phyloP scores from a whole-genome alignment of 2,113 vertebrate species.

The Heptranchias perlo region DNA sequence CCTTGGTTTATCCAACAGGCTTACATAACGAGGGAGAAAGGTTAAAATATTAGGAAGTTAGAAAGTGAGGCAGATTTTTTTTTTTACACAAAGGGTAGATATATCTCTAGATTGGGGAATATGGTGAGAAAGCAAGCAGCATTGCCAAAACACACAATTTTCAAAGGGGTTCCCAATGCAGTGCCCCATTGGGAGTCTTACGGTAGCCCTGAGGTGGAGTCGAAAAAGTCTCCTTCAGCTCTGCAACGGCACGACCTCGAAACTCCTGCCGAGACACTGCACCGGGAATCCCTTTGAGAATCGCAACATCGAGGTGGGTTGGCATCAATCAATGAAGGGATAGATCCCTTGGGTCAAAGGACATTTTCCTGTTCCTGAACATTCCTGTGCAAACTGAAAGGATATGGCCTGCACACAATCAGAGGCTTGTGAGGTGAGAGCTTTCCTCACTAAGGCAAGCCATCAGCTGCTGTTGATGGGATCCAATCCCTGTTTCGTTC shows the following conservation, averaged over 20 bases:
- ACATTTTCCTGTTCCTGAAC: background rate
- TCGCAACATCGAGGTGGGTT: background rate
- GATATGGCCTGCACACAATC: background rate
- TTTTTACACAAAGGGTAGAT: background rate
- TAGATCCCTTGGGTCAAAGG: background rate
- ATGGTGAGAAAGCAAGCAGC: background rate
- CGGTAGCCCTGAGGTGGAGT: background rate
- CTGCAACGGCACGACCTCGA: background rate
- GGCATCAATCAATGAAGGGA: background rate
- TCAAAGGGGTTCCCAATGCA: too few species aligned
- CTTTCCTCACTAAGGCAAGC: background rate
- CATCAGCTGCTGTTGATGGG: background rate
- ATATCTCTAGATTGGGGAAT: background rate
- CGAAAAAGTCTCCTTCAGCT: background rate
- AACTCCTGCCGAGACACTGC: background rate
- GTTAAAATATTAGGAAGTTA: background rate
- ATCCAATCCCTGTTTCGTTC: background rate
- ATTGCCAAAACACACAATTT: background rate
- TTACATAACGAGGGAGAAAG: background rate
- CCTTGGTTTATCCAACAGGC: too few species aligned
- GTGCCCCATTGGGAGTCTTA: background rate
- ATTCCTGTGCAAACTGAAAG: background rate
- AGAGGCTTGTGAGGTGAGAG: background rate
- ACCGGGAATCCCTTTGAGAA: background rate
- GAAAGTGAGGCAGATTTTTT: background rate